phyloP scores from a whole-genome alignment of 1,140 invertebrate species.

The Drosophila persimilis region DNA sequence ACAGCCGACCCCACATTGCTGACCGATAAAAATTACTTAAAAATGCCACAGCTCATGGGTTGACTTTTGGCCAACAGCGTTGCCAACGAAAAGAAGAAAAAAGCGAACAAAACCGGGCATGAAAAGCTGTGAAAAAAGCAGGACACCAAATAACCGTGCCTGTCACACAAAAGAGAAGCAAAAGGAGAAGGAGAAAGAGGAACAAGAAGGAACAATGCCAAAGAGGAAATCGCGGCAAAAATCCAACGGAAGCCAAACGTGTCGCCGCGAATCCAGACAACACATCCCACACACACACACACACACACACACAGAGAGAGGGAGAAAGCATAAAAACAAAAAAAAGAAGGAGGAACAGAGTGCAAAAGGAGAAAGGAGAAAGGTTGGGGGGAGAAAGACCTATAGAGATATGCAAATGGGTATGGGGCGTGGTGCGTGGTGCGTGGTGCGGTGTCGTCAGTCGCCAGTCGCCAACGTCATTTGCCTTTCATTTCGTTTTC shows the following conservation, averaged over 20 bases:
- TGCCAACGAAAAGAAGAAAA: constrained; percentile 43
- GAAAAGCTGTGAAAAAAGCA: constrained; percentile 25
- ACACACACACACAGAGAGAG: neutral
- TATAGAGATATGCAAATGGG: constrained; percentile 30
- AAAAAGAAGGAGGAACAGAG: constrained; percentile 3
- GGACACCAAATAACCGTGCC: constrained; percentile 49
- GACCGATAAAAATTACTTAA: constrained; percentile 82
- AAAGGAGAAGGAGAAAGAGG: constrained; percentile 11
- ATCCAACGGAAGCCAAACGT: constrained; percentile 78
- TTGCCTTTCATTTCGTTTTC: constrained; percentile 58
- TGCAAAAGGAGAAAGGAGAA: neutral
- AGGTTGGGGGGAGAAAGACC: neutral
- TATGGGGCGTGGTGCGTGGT: constrained; percentile 9
- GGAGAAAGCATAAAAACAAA: too few species aligned
- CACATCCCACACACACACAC: constrained; percentile 11
- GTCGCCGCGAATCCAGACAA: constrained; percentile 62
- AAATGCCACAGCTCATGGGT: constrained; percentile 82
- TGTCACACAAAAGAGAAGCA: constrained; percentile 43
- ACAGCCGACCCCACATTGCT: constrained; percentile 19
- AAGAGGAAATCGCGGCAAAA: constrained; percentile 72
- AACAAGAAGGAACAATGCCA: constrained; percentile 27
- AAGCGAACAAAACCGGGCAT: constrained; percentile 9
- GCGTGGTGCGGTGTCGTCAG: constrained; percentile 5
- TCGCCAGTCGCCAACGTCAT: constrained; percentile 23
- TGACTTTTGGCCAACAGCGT: constrained; percentile 79